Conservation (phyloP, 2,888 invertebrate species). For the Torymus auratus region DNA sequence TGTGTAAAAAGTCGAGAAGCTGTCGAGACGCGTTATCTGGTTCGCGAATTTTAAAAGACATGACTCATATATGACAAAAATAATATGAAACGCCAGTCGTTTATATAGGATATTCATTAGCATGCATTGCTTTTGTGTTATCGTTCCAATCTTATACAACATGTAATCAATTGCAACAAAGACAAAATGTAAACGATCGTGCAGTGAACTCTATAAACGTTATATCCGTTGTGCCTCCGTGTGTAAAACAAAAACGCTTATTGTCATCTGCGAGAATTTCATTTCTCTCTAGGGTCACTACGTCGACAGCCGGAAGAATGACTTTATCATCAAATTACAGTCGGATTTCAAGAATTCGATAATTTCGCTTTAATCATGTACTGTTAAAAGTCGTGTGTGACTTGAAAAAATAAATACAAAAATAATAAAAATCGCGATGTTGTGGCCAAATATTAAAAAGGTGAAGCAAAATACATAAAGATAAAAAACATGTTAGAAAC, state of each 20-base stretch:
- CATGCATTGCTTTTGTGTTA: conserved; percentile 57
- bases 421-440: conserved; percentile 52
- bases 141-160: conserved; percentile 50
- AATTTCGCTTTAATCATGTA: conserved; percentile 59
- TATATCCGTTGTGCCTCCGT: conserved; percentile 60
- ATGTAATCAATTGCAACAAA: conserved; percentile 49
- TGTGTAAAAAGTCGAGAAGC: conserved; percentile 43
- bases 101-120: conserved; percentile 54
- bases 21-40: conserved; percentile 47
- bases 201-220: conserved; percentile 57
- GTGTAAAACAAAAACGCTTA: conserved; percentile 57
- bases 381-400: conserved; percentile 56
- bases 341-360: conserved; percentile 50
- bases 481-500: conserved; percentile 56
- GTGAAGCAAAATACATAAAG: conserved; percentile 60
- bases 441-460: conserved; percentile 61
- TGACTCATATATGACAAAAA: conserved; percentile 51
- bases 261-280: conserved; percentile 56
- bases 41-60: conserved; percentile 51
- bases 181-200: conserved; percentile 50
- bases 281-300: conserved; percentile 47
- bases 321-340: conserved; percentile 37
- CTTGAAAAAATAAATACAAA: conserved; percentile 50
- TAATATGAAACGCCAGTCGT: conserved; percentile 54
- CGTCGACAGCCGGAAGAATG: conserved; percentile 44